These are phyloP conservation scores for Polyommatus iphigenia DNA, from an alignment of 2,888 invertebrate species.

Conservation along the genomic window DNA sequence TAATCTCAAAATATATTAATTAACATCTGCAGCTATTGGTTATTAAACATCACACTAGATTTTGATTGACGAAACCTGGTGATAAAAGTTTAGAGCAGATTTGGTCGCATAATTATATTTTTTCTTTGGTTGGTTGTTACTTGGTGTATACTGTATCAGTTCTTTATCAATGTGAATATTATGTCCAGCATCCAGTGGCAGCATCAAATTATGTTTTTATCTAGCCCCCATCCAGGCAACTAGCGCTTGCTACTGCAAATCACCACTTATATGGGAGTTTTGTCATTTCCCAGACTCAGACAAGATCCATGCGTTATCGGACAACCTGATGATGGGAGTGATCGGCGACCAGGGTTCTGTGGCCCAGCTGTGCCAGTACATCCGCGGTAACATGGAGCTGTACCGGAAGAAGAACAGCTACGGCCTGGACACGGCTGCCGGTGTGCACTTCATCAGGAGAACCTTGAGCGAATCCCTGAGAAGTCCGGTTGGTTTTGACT, in stretches of 20 bases:
- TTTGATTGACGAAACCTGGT: too few relatives aligned
- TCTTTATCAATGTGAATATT: too few relatives aligned
- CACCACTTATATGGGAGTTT: too few relatives aligned
- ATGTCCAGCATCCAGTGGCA: too few relatives aligned
- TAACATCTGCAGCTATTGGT: neutral
- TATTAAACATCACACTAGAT: neutral
- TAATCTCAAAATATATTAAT: neutral
- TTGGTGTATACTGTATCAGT: too few relatives aligned
- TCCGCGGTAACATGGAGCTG: slow-evolving; percentile 94
- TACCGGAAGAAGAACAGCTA: slow-evolving; percentile 98
- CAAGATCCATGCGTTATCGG: slow-evolving; percentile 92
- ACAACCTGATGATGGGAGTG: slow-evolving; percentile 91
- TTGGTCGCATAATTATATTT: too few relatives aligned
- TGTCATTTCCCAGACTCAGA: slow-evolving; percentile 86
- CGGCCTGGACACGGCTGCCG: slow-evolving; percentile 90
- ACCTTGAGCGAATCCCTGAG: slow-evolving; percentile 93
- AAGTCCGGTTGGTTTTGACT: slow-evolving; percentile 78
- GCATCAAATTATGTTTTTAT: too few relatives aligned
- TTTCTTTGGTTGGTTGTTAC: too few relatives aligned
- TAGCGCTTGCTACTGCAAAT: too few relatives aligned
- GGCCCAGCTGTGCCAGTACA: slow-evolving; percentile 96
- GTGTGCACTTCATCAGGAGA: slow-evolving; percentile 94
- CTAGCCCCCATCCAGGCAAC: too few relatives aligned
- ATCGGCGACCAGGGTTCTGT: slow-evolving; percentile 96
- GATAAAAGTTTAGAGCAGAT: too few relatives aligned